These are phyloP conservation scores for Drosophila borborema DNA, from an alignment of 2,888 invertebrate genomes.

Conservation along the genomic window DNA sequence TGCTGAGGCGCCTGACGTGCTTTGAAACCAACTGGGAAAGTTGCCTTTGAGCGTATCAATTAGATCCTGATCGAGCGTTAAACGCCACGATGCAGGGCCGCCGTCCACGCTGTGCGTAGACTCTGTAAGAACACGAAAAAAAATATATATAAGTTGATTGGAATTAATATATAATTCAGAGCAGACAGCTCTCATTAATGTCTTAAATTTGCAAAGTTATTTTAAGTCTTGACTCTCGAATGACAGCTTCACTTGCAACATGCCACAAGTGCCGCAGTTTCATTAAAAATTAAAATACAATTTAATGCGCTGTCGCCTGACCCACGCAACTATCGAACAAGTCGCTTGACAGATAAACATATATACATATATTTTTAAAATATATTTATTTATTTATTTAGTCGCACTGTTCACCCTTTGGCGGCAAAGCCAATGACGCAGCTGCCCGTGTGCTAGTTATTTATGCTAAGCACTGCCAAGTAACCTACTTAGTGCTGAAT, in stretches of 20 bases:
- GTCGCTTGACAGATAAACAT: conserved; percentile 22
- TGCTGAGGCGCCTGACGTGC: conserved; percentile 38
- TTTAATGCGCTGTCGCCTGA: conserved; percentile 16
- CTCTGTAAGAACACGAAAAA: conserved; percentile 87
- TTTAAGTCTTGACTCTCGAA: background rate
- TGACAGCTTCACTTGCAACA: conserved; percentile 1
- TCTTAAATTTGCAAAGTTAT: too few species aligned
- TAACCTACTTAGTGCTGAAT: conserved; percentile 66
- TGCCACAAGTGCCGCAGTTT: conserved; percentile 34
- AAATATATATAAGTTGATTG: background rate
- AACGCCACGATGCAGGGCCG: conserved; percentile 94
- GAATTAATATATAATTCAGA: background rate
- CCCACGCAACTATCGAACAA: conserved; percentile 24
- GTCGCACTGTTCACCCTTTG: conserved; percentile 38
- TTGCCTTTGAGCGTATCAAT: conserved; percentile 96
- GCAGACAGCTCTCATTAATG: background rate
- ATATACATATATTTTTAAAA: conserved; percentile 4
- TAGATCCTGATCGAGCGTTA: conserved; percentile 96
- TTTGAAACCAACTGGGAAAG: conserved; percentile 97
- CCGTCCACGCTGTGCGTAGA: conserved; percentile 91
- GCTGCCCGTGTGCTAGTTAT: conserved; percentile 68
- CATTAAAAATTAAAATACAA: conserved; percentile 6
- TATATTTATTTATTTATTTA: conserved; percentile 35
- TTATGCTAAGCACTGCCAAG: conserved; percentile 75
- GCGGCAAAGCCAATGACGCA: conserved; percentile 57